Conservation (phyloP, 2,888 invertebrate species). For the Microdon myrmicae region DNA sequence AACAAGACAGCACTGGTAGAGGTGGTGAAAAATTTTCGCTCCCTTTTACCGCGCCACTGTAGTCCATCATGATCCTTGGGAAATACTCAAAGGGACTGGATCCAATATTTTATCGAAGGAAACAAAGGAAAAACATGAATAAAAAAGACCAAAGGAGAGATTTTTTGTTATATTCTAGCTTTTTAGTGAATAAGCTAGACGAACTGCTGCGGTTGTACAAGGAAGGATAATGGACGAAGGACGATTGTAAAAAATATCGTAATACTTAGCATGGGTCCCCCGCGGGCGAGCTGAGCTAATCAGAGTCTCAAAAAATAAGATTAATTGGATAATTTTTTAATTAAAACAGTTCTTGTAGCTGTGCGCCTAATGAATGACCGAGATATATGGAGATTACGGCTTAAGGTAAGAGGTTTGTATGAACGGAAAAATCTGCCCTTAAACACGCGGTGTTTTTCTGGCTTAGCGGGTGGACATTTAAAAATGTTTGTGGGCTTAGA, state of each 20-base stretch:
- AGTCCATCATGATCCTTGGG: slow-evolving; percentile 39
- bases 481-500: no score
- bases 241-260: slow-evolving; percentile 19
- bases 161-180: slow-evolving; percentile 19
- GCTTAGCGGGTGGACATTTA: no score
- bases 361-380: neutral
- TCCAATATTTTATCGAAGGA: slow-evolving; percentile 48
- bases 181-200: slow-evolving; percentile 24
- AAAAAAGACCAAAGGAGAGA: slow-evolving; percentile 4
- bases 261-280: slow-evolving; percentile 52
- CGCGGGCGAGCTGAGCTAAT: slow-evolving; percentile 15
- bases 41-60: slow-evolving; percentile 7
- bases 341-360: slow-evolving; percentile 26
- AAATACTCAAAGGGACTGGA: slow-evolving; percentile 44
- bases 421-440: no score
- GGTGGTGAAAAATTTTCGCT: neutral
- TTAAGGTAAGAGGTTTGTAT: no score
- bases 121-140: no score
- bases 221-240: slow-evolving; percentile 43
- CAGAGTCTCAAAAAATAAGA: slow-evolving; percentile 36
- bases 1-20: neutral
- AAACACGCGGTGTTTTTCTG: no score
- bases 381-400: no score
- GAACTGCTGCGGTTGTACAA: slow-evolving; percentile 9
- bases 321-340: slow-evolving; percentile 47